Evolutionary conservation across 2,113 vertebrate genomes (phyloP).

Genomic region (Pollachius pollachius): DNA sequence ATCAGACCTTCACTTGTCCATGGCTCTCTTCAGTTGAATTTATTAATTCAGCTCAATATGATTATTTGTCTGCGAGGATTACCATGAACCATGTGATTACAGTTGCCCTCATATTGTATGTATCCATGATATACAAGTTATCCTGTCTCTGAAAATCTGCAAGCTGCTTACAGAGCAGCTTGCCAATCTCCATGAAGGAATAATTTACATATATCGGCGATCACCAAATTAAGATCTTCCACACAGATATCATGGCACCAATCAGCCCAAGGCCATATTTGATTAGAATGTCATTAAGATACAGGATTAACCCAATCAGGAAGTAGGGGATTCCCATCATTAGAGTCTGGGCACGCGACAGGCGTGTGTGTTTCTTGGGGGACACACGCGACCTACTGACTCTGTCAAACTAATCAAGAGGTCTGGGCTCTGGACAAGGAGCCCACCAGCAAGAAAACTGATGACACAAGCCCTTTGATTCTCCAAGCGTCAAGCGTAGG

Average conservation of each 20-base stretch:
- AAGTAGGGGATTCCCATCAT: conserved; percentile 50
- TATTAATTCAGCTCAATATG: too few relatives aligned
- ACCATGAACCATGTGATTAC: too few relatives aligned
- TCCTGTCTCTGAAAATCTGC: too few relatives aligned
- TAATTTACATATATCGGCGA: background rate
- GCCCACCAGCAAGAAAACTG: conserved; percentile 30
- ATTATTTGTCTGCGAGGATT: too few relatives aligned
- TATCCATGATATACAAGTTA: too few relatives aligned
- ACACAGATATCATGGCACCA: conserved; percentile 12
- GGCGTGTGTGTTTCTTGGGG: conserved; percentile 9
- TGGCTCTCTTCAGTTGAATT: too few relatives aligned
- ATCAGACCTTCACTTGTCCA: too few relatives aligned
- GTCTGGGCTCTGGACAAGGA: conserved; percentile 24
- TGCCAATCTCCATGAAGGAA: too few relatives aligned
- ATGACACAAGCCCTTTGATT: conserved; percentile 56
- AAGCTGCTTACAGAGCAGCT: too few relatives aligned
- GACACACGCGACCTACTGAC: conserved; percentile 7
- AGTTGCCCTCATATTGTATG: too few relatives aligned
- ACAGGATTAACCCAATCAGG: conserved; percentile 60
- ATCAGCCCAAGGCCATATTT: conserved; percentile 24
- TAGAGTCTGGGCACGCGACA: conserved; percentile 36
- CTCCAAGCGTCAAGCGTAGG: conserved; percentile 17
- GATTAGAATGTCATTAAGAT: conserved; percentile 39
- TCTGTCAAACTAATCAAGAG: conserved; percentile 38
- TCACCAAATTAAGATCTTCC: background rate